Evolutionary conservation across 2,113 vertebrate species (phyloP), one percentile per base, ranked within the genome.

Genomic region (Nycticebus coucang): DNA sequence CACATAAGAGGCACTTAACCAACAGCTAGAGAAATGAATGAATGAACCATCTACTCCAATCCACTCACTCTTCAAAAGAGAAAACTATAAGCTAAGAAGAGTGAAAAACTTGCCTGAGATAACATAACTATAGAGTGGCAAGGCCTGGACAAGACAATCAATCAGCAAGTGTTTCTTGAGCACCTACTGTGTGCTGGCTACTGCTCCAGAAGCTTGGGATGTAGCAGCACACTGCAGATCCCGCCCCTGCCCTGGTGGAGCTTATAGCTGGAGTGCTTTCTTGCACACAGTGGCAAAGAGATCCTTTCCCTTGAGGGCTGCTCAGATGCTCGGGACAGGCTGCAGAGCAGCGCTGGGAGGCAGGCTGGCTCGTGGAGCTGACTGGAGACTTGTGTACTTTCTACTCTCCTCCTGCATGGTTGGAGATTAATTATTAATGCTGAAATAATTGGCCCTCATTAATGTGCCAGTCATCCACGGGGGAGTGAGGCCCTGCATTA

Each of bases 381-480:
- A 85, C 45, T 68, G 1, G 1, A 30, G 53, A 4, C 68, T 60
- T 28, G 45, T 24, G 77, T 50, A 19, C 77, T 72, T 82, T 83
- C 93, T 26, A 28, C 24, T 68, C 80, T 88, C 69, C 93, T 88
- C 82, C 0, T 0, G 35, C n/a, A 21, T 12, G 2, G 69, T 10
- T 41, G 45, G 68, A 85, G 66, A 95, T 89, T 95, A 69, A 89
- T 94, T 94, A 89, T 96, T 95, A 95, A 93, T 83, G 94, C 87
- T 60, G 71, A 94, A 81, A 93, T 87, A 96, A 97, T n/a, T 83
- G 96, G 85, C 89, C 85, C 45, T 96, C 89, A 53, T 89, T 94
- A 93, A 68, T 6, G 57, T 50, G 79, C 89, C 96, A 72, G 91
- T 94, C 95, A 89, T 37, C 81, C 69, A 60, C 2, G 11, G 87